Evolutionary conservation across 2,113 vertebrate genomes (phyloP), one percentile per base, ranked within the genome.

Genomic region (Phaethon lepturus): DNA sequence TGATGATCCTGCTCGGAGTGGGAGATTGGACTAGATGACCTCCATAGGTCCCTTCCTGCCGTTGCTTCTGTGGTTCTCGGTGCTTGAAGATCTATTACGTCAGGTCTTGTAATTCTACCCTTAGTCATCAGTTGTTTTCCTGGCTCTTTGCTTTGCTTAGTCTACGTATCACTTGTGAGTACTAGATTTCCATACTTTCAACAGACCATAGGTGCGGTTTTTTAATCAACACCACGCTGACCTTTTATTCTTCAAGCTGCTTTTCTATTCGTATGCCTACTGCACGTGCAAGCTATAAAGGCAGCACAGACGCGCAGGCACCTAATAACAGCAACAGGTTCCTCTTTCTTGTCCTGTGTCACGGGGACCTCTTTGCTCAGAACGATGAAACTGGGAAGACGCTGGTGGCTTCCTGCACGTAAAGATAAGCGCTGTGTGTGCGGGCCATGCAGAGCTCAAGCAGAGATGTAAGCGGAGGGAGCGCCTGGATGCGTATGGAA

Each of bases 311-410:
- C 77, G 45, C 68, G 88, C 19, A 55, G 83, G 75, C 83, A 84
- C 44, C 64, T 90, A 88, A 17, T 77, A 95, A 97, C 31, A n/a
- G 7, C 77, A 92, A 44, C 49, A 88, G 31, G 28, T 94, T 74
- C 45, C 72, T 96, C 78, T 95, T 96, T 93, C 35, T 53, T 19
- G 8, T 75, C 94, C 93, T 67, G 68, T 31, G 28, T 88, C 29
- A 4, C 76, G 53, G 42, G 35, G 90, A 89, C 52, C 22, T 86
- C 90, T 94, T 64, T 84, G 75, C 63, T 73, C 63, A 88, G 44
- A 73, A 50, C 6, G 8, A 53, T 42, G 56, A 66, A 58, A 86
- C 50, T 53, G 76, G 86, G 87, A 88, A 89, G 82, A 89, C 6
- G 10, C 86, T 78, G 86, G 58, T 66, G 15, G 26, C 74, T 93